Evolutionary conservation across 2,797 vertebrate species (phyloP), one percentile per base, ranked within the genome.

Genomic region (Rallus crepitans): DNA sequence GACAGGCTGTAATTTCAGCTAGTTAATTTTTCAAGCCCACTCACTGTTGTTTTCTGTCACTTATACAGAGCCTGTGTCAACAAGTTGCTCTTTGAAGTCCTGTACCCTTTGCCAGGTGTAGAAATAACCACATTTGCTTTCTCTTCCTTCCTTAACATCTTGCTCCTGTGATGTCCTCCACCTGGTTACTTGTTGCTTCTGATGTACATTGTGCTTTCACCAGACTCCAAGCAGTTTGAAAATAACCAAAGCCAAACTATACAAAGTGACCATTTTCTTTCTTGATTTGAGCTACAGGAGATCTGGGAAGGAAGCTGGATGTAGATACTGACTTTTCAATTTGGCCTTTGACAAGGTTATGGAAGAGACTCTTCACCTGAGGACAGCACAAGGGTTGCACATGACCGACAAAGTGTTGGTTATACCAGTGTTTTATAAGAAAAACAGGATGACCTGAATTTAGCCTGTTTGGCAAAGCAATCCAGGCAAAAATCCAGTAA

Each of bases 401-500:
- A 35, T 68, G 81, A 71, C 61, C 48, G 61, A 47, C 75, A 69
- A 75, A 53, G 52, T 37, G 42, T 24, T 77, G 61, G 12, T 66
- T 84, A 50, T 25, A 15, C 13, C 9, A 21, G 7, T 71, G 37
- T 88, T 92, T 84, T 72, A 23, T 81, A 61, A 76, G 65, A 23
- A 48, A 69, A 89, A 72, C 28, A 86, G 35, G 33, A 82, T 92
- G 66, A 92, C 70, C 59, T 72, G 59, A 87, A 65, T 79, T 89
- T 84, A 68, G 79, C 70, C 78, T 87, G 48, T 80, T 79, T 80
- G 52, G 56, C 47, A 92, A 87, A 82, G 33, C 52, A 77, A 57
- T 89, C 35, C 37, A 87, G 80, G 66, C 37, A 90, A 90, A 90
- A 87, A 89, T 82, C 52, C 76, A 82, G 59, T 76, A 48, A 79